A percentile compares a stretch with the other conserved stretches of the same genome.
Conservation (phyloP, 2,113 vertebrate genomes). For the Picathartes gymnocephalus region DNA sequence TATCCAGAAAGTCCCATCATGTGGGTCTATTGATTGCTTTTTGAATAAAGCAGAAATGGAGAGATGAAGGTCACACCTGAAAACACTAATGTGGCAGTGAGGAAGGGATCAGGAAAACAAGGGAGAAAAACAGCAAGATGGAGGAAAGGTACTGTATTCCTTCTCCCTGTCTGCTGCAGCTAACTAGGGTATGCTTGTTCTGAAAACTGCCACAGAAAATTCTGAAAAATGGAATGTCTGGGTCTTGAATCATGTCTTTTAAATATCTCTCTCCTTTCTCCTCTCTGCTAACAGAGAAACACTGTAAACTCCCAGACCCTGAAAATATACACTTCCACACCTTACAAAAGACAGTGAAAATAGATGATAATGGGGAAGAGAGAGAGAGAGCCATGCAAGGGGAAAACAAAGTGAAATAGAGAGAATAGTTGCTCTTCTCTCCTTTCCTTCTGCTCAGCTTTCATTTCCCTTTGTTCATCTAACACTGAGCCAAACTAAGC, state of each 20-base stretch:
- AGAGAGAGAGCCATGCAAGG: neutral
- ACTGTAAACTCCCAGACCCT: neutral
- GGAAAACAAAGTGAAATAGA: constrained; percentile 4
- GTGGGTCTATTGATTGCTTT: neutral
- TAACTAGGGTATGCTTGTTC: neutral
- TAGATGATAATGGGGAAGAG: neutral
- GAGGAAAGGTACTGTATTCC: neutral
- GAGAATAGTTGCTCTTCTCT: neutral
- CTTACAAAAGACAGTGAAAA: neutral
- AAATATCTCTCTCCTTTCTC: neutral
- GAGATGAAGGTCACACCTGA: neutral
- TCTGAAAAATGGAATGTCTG: neutral
- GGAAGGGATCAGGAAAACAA: neutral
- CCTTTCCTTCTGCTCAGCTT: neutral
- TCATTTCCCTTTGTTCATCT: constrained; percentile 55
- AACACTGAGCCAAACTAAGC: constrained; percentile 56
- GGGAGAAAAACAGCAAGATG: neutral
- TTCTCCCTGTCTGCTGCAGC: neutral
- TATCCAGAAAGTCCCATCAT: neutral
- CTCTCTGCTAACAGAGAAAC: neutral
- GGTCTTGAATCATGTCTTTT: neutral
- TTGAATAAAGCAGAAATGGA: neutral
- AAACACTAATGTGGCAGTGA: neutral
- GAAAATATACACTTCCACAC: neutral
- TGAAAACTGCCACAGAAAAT: neutral